Percentiles rank a stretch among this genome's conserved stretches.
Evolutionary conservation across 1,140 invertebrate genomes (phyloP).

Genomic region (Atta colombica): DNA sequence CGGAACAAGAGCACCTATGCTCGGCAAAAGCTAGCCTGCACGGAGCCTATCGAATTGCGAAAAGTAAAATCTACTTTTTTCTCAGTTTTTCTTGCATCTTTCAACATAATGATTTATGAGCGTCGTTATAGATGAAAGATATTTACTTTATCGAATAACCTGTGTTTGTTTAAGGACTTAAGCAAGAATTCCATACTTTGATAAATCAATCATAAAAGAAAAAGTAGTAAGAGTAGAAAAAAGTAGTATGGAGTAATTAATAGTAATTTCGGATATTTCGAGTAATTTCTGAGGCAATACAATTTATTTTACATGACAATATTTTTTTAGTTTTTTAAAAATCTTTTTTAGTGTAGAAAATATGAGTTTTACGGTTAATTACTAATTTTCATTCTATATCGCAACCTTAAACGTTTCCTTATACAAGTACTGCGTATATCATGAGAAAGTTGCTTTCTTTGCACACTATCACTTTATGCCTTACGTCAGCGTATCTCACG

Average conservation of each 20-base stretch:
- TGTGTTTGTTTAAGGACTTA: background rate
- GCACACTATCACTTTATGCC: constrained; percentile 29
- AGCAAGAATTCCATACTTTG: background rate
- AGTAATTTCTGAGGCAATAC: background rate
- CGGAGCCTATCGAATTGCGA: background rate
- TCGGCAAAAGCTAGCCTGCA: background rate
- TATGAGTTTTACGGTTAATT: background rate
- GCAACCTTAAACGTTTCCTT: background rate
- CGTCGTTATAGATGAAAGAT: background rate
- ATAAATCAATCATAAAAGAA: constrained; percentile 7
- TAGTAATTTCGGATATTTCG: background rate
- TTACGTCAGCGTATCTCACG: constrained; percentile 26
- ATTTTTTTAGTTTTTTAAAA: background rate
- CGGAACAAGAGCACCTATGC: background rate
- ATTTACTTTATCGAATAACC: constrained; percentile 8
- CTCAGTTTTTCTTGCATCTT: background rate
- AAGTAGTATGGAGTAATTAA: background rate
- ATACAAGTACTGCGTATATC: background rate
- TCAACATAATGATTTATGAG: background rate
- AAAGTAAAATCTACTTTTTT: background rate
- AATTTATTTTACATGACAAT: background rate
- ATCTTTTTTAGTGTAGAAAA: background rate
- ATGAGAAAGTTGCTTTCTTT: constrained; percentile 40
- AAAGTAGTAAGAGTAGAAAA: background rate
- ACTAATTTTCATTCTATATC: constrained; percentile 6